phyloP scores from a whole-genome alignment of 2,797 vertebrate species.

The Mus minutoides region DNA sequence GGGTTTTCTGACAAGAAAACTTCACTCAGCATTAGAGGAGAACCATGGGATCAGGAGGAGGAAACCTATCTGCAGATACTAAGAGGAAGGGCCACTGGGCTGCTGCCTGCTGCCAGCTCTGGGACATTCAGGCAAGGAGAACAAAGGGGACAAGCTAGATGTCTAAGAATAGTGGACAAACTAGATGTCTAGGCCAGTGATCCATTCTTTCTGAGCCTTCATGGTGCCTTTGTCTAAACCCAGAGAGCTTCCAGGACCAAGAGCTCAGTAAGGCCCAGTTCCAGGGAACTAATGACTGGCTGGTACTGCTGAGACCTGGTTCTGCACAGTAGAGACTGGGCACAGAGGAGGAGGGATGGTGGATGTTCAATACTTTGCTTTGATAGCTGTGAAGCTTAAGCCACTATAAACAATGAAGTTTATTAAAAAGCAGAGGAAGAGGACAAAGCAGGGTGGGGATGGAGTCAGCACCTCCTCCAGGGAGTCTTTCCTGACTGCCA shows the following conservation, averaged over 20 bases:
- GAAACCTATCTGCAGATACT: fast-evolving
- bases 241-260: not conserved
- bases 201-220: fast-evolving
- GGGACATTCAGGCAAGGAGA: fast-evolving
- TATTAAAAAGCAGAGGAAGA: not conserved
- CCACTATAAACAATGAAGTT: not conserved
- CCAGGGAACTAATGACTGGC: not conserved
- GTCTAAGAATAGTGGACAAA: not conserved
- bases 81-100: not conserved
- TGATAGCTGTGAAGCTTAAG: not conserved
- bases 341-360: too few species aligned
- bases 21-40: not conserved
- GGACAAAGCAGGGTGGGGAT: not conserved
- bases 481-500: not conserved
- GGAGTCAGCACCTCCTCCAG: not conserved
- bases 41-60: not conserved
- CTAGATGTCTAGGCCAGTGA: fast-evolving
- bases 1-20: not conserved
- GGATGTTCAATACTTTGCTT: not conserved
- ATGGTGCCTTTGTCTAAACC: not conserved
- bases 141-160: not conserved
- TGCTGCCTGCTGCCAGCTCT: fast-evolving
- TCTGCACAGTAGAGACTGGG: not conserved
- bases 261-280: not conserved
- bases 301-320: not conserved